phyloP scores from a whole-genome alignment of 2,888 invertebrate species.

The Parnassius apollo region DNA sequence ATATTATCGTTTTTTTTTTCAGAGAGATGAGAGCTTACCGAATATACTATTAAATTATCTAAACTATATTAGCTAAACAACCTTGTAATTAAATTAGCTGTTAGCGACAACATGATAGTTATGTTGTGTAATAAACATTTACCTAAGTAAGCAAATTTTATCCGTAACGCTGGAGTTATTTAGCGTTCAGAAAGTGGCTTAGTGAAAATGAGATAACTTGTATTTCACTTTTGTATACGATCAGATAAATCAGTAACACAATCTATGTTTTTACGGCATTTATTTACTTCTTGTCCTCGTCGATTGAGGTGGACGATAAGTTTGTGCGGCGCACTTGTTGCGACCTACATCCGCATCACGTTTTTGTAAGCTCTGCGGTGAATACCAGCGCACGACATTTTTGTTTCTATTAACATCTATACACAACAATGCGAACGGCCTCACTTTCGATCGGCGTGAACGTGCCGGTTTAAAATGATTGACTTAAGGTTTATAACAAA shows the following conservation, averaged over 20 bases:
- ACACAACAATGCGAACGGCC: constrained; percentile 68
- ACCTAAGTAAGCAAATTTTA: too few relatives aligned
- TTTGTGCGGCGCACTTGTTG: constrained; percentile 58
- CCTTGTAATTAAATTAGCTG: too few relatives aligned
- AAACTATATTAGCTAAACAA: too few relatives aligned
- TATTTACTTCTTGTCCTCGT: constrained; percentile 9
- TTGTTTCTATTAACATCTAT: constrained; percentile 71
- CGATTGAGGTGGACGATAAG: constrained; percentile 32
- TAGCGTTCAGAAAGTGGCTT: too few relatives aligned
- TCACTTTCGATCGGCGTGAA: constrained; percentile 65
- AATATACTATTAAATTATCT: too few relatives aligned
- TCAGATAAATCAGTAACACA: background rate
- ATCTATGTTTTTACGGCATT: background rate
- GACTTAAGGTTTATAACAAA: background rate
- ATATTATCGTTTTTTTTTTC: too few relatives aligned
- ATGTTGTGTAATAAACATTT: too few relatives aligned
- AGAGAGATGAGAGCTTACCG: too few relatives aligned
- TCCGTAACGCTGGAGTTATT: background rate
- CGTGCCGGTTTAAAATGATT: constrained; percentile 55
- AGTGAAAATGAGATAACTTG: background rate
- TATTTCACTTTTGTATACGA: too few relatives aligned
- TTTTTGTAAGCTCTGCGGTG: constrained; percentile 61
- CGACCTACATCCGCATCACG: constrained; percentile 72
- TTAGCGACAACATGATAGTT: too few relatives aligned
- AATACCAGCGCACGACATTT: constrained; percentile 53